phyloP scores from a whole-genome alignment of 1,140 invertebrate species.

The Drosophila littoralis region DNA sequence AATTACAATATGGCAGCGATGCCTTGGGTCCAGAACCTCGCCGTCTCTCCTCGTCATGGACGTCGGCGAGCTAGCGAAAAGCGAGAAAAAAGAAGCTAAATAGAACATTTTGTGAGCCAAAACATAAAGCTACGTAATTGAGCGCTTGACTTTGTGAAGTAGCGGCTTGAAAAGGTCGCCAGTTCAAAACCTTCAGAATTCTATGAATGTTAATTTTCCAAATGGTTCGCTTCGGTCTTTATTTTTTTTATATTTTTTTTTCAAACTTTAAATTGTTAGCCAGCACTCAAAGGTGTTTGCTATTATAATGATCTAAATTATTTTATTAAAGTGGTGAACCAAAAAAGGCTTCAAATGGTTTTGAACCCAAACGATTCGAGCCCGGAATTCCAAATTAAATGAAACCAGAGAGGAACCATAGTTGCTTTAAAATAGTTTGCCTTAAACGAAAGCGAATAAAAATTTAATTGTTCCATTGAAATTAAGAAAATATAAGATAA shows the following conservation, averaged over 20 bases:
- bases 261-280: neutral
- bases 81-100: conserved; percentile 51
- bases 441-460: too few species aligned
- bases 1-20: conserved; percentile 69
- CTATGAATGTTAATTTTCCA: conserved; percentile 49
- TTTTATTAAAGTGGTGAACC: neutral
- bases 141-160: conserved; percentile 57
- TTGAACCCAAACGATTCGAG: too few species aligned
- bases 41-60: conserved; percentile 1
- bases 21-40: neutral
- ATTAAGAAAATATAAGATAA: too few species aligned
- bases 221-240: conserved; percentile 13
- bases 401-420: too few species aligned
- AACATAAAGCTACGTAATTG: conserved; percentile 64
- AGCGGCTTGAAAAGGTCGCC: conserved; percentile 30
- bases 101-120: conserved; percentile 47
- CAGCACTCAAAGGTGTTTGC: neutral
- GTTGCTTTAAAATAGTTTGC: too few species aligned
- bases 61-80: conserved; percentile 6
- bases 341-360: too few species aligned
- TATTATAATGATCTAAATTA: neutral
- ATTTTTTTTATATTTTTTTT: neutral
- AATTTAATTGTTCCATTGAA: too few species aligned
- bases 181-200: conserved; percentile 24
- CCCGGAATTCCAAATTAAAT: too few species aligned